These are phyloP conservation scores for Zonitis immaculata DNA, from an alignment of 2,888 invertebrate species.

Conservation along the genomic window DNA sequence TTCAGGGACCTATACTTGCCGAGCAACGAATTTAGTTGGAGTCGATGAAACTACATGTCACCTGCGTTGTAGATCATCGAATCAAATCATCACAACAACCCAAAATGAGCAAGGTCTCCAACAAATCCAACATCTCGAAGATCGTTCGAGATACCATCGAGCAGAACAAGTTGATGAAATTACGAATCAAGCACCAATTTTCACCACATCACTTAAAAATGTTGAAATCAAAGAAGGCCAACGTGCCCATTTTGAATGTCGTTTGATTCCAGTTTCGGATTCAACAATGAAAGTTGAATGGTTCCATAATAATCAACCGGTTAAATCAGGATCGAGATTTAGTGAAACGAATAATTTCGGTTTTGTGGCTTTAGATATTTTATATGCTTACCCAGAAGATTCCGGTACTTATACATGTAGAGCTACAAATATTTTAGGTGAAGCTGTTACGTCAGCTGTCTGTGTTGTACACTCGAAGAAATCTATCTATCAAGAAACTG, in stretches of 20 bases:
- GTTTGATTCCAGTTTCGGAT: slow-evolving; percentile 91
- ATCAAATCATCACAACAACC: slow-evolving; percentile 77
- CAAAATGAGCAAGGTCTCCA: slow-evolving; percentile 85
- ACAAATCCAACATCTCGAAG: slow-evolving; percentile 86
- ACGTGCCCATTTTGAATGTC: slow-evolving; percentile 90
- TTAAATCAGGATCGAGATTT: slow-evolving; percentile 92
- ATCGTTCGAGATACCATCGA: slow-evolving; percentile 71
- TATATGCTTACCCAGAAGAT: slow-evolving; percentile 94
- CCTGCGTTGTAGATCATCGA: slow-evolving; percentile 68
- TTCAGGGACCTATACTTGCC: slow-evolving; percentile 88
- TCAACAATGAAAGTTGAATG: slow-evolving; percentile 91
- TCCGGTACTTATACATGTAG: slow-evolving; percentile 93
- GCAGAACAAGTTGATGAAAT: slow-evolving; percentile 73
- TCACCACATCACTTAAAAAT: slow-evolving; percentile 88
- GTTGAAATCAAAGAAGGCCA: slow-evolving; percentile 92
- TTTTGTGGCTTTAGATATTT: slow-evolving; percentile 93
- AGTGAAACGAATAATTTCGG: slow-evolving; percentile 96
- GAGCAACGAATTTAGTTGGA: slow-evolving; percentile 87
- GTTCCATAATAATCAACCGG: slow-evolving; percentile 87
- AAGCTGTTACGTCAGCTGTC: slow-evolving; percentile 87
- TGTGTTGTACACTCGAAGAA: slow-evolving; percentile 77
- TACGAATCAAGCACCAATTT: slow-evolving; percentile 87
- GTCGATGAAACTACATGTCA: slow-evolving; percentile 78
- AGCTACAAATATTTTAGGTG: slow-evolving; percentile 86
- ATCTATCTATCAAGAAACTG: slow-evolving; percentile 81